Evolutionary conservation across 2,797 vertebrate species (phyloP), one percentile per base, ranked within the genome.

Genomic region (Trematomus bernacchii): DNA sequence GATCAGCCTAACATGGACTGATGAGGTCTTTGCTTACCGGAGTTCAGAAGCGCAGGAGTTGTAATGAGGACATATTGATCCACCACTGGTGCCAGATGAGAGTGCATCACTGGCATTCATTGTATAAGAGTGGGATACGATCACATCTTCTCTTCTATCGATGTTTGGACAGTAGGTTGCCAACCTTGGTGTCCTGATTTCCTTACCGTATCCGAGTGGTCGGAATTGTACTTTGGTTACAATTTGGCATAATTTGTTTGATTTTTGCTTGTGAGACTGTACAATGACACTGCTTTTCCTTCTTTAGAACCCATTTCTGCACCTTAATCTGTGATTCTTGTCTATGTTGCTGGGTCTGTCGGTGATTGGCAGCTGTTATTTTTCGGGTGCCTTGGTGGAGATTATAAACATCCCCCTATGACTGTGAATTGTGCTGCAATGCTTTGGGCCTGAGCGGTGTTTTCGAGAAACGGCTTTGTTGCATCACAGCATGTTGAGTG

Each of bases 21-120:
- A 76, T 72, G 65, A 63, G 48, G n/a, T 67, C 60, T 76, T 63
- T 57, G 18, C 42, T 60, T 71, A 27, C 48, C 33, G 66, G 54
- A 43, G n/a, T 53, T 74, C 19, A 79, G 23, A 19, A 30, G 60
- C 21, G 19, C 42, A 58, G 19, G 16, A 7, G 6, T 33, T 50
- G 13, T 57, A 60, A 67, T 52, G 16, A 37, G 47, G 48, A 68
- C n/a, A 19, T 67, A 68, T 40, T 58, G 27, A 33, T 23, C 16
- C 51, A 67, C 42, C 12, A n/a, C 10, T 7, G 16, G 16, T 33
- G 30, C 30, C 19, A 37, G 52, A 67, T 37, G 16, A 13, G 12
- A 62, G 18, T 54, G 16, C 16, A 10, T 67, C 19, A 30, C 4
- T 8, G 2, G 14, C 30, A 33, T 68, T 71, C 10, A 52, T 23